Evolutionary conservation across 2,113 vertebrate species (phyloP).

Genomic region (Eira barbara): DNA sequence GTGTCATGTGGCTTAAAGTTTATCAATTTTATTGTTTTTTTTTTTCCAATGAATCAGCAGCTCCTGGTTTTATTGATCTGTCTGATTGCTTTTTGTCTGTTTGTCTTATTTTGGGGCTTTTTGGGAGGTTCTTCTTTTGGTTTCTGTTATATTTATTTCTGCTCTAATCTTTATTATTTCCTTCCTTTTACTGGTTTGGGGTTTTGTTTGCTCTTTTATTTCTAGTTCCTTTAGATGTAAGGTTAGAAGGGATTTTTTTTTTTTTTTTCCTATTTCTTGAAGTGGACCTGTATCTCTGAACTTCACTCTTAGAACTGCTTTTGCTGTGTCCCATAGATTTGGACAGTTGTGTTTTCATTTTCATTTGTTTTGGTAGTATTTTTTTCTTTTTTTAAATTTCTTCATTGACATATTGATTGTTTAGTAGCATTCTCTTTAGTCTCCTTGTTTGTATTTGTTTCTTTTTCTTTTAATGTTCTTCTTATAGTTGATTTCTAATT

Average conservation of each 20-base stretch:
- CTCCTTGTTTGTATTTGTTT: background rate
- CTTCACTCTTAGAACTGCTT: background rate
- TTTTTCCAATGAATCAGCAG: background rate
- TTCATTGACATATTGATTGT: background rate
- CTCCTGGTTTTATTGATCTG: background rate
- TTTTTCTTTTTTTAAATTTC: background rate
- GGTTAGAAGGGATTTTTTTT: background rate
- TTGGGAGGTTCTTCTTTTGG: background rate
- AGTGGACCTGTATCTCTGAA: background rate
- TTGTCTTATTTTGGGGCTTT: background rate
- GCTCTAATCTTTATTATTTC: background rate
- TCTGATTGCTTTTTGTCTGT: background rate
- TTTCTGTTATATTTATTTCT: background rate
- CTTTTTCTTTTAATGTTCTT: background rate
- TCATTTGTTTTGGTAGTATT: background rate
- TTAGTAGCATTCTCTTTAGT: background rate
- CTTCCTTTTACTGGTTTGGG: background rate
- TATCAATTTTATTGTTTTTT: background rate
- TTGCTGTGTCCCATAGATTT: background rate
- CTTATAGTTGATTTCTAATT: background rate
- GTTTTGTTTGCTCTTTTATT: background rate
- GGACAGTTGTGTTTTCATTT: background rate
- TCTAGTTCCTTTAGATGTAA: background rate
- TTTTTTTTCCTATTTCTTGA: background rate
- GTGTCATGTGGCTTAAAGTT: background rate